A percentile compares a stretch with the other conserved stretches of the same genome.
These are phyloP conservation scores for Oostethus manadensis DNA, from an alignment of 2,113 vertebrate genomes.

Conservation along the genomic window DNA sequence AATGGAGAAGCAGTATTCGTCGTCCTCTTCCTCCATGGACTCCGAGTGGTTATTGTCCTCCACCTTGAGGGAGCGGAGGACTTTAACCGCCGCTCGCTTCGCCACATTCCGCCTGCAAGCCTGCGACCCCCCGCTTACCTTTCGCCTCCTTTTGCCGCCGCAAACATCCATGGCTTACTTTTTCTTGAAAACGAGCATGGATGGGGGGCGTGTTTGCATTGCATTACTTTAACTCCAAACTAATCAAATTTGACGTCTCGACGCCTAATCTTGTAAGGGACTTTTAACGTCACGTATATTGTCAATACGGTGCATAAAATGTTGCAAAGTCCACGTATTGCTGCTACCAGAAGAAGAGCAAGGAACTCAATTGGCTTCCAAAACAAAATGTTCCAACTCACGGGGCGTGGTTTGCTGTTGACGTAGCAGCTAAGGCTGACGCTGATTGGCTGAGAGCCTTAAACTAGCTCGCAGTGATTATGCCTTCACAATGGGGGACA, in stretches of 20 bases:
- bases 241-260: conserved; percentile 7
- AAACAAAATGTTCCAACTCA: conserved; percentile 61
- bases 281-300: conserved; percentile 3
- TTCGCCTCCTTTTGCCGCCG: conserved; percentile 62
- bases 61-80: conserved; percentile 61
- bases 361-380: conserved; percentile 33
- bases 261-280: conserved; percentile 1
- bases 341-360: neutral
- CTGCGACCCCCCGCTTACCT: conserved; percentile 48
- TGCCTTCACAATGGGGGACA: neutral
- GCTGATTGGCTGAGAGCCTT: conserved; percentile 30
- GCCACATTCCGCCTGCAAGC: conserved; percentile 42
- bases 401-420: conserved; percentile 38
- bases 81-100: conserved; percentile 55
- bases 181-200: conserved; percentile 48
- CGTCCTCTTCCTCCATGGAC: conserved; percentile 38
- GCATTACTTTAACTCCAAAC: conserved; percentile 64
- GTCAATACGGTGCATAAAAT: neutral
- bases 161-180: conserved; percentile 67
- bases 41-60: conserved; percentile 37
- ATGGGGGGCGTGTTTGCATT: conserved; percentile 41
- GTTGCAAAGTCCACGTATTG: neutral
- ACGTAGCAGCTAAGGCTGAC: neutral
- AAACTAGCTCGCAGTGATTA: neutral
- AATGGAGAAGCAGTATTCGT: conserved; percentile 58